Evolutionary conservation across 92 coral and sea anemone genomes (phyloP).

Genomic region (Blastomussa wellsi): DNA sequence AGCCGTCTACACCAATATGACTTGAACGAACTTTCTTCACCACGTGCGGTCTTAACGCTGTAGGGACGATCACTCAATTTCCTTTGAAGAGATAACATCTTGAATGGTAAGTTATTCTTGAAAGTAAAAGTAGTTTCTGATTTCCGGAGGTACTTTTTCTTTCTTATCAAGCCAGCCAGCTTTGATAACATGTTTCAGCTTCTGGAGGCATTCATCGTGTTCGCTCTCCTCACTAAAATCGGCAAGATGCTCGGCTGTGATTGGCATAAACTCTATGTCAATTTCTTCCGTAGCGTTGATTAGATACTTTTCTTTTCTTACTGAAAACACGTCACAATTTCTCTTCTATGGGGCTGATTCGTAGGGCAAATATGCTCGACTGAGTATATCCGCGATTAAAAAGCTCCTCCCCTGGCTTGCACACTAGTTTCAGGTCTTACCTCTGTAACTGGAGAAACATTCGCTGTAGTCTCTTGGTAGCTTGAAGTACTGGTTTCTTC

Average conservation of each 20-base stretch:
- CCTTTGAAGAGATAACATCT: conserved; percentile 34
- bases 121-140: conserved; percentile 12
- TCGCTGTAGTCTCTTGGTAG: conserved; percentile 25
- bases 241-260: conserved; percentile 15
- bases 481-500: conserved; percentile 29
- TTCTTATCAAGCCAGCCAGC: conserved; percentile 29
- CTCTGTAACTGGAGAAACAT: conserved; percentile 29
- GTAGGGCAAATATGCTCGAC: conserved; percentile 1
- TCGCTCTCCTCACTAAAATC: conserved; percentile 14
- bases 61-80: conserved; percentile 32
- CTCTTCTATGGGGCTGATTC: neutral
- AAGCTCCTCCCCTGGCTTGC: conserved; percentile 39
- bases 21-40: conserved; percentile 33
- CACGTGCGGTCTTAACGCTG: conserved; percentile 10
- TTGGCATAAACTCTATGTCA: conserved; percentile 16
- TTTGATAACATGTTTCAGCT: conserved; percentile 21
- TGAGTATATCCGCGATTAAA: conserved; percentile 31
- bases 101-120: conserved; percentile 32
- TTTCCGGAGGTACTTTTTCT: conserved; percentile 15
- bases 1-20: conserved; percentile 21
- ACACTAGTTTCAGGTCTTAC: conserved; percentile 9
- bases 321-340: neutral
- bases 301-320: conserved; percentile 7
- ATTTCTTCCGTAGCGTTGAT: conserved; percentile 13
- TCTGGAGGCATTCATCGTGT: conserved; percentile 12